Percentiles rank a stretch among this genome's conserved stretches.
phyloP scores from a whole-genome alignment of 2,113 vertebrate species.

The Willisornis vidua region DNA sequence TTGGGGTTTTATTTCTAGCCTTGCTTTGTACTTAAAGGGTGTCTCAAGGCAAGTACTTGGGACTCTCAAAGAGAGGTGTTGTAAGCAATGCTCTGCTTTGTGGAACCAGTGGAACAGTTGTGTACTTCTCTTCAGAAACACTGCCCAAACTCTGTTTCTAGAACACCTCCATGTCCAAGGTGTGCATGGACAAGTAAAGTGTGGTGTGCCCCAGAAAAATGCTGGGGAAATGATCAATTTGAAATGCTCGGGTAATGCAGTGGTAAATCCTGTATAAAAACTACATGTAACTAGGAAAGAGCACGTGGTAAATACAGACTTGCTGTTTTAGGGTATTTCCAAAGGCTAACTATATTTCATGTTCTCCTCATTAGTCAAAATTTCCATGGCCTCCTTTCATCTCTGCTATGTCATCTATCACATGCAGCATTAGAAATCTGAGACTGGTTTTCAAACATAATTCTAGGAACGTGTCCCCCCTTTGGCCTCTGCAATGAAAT shows the following conservation, averaged over 20 bases:
- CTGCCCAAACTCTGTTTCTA: background rate
- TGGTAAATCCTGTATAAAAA: background rate
- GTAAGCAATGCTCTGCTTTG: background rate
- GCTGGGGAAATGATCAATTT: background rate
- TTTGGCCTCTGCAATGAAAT: background rate
- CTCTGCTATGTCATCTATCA: background rate
- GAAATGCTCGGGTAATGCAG: background rate
- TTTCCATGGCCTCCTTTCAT: background rate
- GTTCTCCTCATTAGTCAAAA: constrained; percentile 1
- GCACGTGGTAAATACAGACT: background rate
- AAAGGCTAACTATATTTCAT: background rate
- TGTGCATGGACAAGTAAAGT: background rate
- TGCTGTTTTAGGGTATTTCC: background rate
- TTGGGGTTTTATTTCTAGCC: background rate
- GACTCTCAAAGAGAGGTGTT: background rate
- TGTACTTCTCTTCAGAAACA: background rate
- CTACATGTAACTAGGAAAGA: background rate
- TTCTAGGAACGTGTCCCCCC: background rate
- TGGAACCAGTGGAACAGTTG: background rate
- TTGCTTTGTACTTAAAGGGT: background rate
- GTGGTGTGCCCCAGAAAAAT: background rate
- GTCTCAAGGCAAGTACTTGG: background rate
- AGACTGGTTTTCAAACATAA: background rate
- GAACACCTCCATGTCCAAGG: background rate
- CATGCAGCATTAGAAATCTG: background rate